Evolutionary conservation across 2,797 vertebrate species (phyloP).

Genomic region (Silurus aristotelis): DNA sequence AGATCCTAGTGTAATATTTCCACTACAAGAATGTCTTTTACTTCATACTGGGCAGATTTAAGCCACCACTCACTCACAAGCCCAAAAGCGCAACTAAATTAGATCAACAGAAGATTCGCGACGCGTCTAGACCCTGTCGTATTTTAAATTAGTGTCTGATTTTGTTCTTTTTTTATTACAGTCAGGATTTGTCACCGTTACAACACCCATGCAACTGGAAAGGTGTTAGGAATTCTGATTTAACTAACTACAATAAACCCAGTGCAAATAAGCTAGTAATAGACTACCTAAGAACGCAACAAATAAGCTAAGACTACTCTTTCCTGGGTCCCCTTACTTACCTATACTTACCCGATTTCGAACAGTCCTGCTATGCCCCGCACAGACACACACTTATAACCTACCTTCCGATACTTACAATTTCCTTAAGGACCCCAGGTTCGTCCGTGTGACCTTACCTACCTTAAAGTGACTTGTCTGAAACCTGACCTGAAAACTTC

Average conservation of each 20-base stretch:
- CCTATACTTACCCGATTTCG: slow-evolving; percentile 62
- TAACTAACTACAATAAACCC: background rate
- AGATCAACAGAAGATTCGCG: background rate
- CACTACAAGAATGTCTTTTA: background rate
- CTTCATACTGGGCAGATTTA: background rate
- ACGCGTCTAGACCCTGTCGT: background rate
- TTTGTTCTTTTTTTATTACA: too few relatives aligned
- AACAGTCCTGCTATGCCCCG: slow-evolving; percentile 57
- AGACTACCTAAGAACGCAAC: too few relatives aligned
- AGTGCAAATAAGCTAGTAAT: background rate
- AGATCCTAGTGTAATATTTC: background rate
- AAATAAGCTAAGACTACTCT: background rate
- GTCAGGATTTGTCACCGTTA: background rate
- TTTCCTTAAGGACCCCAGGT: slow-evolving; percentile 58
- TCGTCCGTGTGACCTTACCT: slow-evolving; percentile 66
- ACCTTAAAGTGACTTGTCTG: slow-evolving; percentile 66
- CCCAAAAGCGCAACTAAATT: background rate
- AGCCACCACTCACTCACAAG: background rate
- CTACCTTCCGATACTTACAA: slow-evolving; percentile 76
- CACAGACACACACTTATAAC: slow-evolving; percentile 73
- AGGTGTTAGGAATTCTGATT: background rate
- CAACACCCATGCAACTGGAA: background rate
- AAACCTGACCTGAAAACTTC: slow-evolving; percentile 71
- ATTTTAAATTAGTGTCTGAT: background rate
- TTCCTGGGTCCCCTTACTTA: slow-evolving; percentile 64